Percentiles rank a stretch among this genome's conserved stretches.
Conservation (phyloP, 2,113 vertebrate species). For the Apus apus region DNA sequence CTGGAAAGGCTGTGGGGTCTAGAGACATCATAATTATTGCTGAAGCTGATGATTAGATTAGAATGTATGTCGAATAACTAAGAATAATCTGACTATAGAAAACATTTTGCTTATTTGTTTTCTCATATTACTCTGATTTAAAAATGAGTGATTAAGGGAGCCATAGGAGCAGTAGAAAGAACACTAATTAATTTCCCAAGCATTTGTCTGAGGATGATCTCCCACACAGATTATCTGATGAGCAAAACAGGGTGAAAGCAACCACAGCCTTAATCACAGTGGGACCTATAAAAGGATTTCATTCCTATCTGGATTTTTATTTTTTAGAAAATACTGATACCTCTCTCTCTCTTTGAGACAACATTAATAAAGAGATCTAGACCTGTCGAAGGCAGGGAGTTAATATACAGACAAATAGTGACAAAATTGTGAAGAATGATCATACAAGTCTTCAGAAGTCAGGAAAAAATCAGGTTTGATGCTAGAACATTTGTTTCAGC, state of each 20-base stretch:
- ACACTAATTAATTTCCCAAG: not conserved
- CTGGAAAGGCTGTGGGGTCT: not conserved
- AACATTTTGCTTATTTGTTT: not conserved
- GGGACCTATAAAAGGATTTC: not conserved
- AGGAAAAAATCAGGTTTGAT: not conserved
- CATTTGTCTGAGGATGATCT: not conserved
- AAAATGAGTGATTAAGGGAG: not conserved
- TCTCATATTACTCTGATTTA: not conserved
- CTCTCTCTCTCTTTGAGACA: rapidly evolving
- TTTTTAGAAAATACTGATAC: not conserved
- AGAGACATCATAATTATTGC: not conserved
- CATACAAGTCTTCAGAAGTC: not conserved
- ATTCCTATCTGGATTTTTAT: not conserved
- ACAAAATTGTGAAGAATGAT: rapidly evolving
- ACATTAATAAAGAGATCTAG: not conserved
- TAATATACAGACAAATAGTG: not conserved
- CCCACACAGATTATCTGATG: not conserved
- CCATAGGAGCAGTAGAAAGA: not conserved
- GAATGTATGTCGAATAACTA: not conserved
- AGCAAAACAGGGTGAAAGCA: not conserved
- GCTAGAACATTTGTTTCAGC: not conserved
- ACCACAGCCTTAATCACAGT: not conserved
- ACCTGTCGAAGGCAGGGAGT: not conserved
- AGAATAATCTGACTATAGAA: not conserved
- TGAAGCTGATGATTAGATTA: not conserved